A percentile compares a stretch with the other conserved stretches of the same genome.
Evolutionary conservation across 2,888 invertebrate species (phyloP).

Genomic region (Pedicia rivosa): DNA sequence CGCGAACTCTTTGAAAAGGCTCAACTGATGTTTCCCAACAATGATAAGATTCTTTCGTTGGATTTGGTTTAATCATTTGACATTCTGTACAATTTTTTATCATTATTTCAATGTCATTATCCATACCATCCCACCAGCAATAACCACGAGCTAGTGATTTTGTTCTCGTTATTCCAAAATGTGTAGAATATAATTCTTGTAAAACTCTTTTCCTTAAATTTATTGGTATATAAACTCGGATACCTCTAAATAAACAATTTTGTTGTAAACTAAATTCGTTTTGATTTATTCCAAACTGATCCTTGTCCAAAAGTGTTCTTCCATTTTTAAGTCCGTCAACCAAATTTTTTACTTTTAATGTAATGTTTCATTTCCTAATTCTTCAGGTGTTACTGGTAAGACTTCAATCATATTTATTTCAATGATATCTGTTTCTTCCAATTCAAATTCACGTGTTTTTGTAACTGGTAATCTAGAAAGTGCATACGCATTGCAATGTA

Average conservation of each 20-base stretch:
- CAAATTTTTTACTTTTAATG: no score
- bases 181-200: conserved; percentile 10
- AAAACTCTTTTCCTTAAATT: conserved; percentile 7
- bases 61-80: conserved; percentile 7
- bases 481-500: no score
- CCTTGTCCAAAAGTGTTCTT: background rate
- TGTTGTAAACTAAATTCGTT: conserved; percentile 11
- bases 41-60: conserved; percentile 10
- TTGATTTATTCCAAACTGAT: background rate
- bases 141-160: conserved; percentile 13
- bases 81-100: conserved; percentile 11
- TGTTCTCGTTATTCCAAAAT: conserved; percentile 11
- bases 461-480: no score
- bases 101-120: conserved; percentile 13
- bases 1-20: conserved; percentile 14
- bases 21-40: conserved; percentile 11
- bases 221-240: conserved; percentile 7
- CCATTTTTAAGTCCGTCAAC: background rate
- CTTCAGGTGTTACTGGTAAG: no score
- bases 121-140: conserved; percentile 15
- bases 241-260: conserved; percentile 9
- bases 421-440: no score
- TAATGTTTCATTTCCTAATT: no score
- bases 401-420: no score
- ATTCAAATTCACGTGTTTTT: no score